A percentile compares a stretch with the other conserved stretches of the same genome.
These are phyloP conservation scores for Hypsopygia costalis DNA, from an alignment of 2,888 invertebrate genomes.

Conservation along the genomic window DNA sequence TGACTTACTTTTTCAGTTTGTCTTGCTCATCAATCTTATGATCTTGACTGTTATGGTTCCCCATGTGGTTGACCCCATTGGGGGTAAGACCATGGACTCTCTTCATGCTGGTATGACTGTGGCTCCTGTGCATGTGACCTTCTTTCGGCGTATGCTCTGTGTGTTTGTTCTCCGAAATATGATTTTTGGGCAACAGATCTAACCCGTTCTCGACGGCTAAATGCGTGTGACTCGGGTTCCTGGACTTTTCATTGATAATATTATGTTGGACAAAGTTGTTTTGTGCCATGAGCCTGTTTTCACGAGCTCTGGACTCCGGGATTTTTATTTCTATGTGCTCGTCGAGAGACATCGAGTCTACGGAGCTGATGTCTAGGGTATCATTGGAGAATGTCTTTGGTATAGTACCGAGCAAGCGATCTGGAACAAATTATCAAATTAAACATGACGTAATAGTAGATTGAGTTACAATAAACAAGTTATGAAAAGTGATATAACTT, in stretches of 20 bases:
- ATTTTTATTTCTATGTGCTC: conserved; percentile 82
- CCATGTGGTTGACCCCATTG: conserved; percentile 59
- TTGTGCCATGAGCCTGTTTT: conserved; percentile 72
- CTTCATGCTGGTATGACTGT: conserved; percentile 72
- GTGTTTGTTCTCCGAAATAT: conserved; percentile 24
- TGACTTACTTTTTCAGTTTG: conserved; percentile 61
- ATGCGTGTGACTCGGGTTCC: conserved; percentile 57
- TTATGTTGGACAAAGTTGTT: conserved; percentile 67
- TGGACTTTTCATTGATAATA: conserved; percentile 56
- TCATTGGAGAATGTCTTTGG: conserved; percentile 81
- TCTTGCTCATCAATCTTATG: conserved; percentile 48
- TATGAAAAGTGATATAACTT: no score
- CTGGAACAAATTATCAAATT: conserved; percentile 43
- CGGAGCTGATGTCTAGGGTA: conserved; percentile 81
- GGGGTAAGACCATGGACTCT: conserved; percentile 53
- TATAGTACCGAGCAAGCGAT: conserved; percentile 72
- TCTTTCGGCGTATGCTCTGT: conserved; percentile 18
- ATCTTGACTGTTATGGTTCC: conserved; percentile 56
- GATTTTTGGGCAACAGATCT: conserved; percentile 36
- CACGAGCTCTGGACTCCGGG: conserved; percentile 72
- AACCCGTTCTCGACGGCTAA: conserved; percentile 60
- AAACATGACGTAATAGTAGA: no score
- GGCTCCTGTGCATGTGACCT: conserved; percentile 61
- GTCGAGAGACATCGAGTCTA: conserved; percentile 82
- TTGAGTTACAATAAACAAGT: no score